Base-by-base conservation (phyloP, 2,888 invertebrate species). In the Pilophorus perplexus region DNA sequence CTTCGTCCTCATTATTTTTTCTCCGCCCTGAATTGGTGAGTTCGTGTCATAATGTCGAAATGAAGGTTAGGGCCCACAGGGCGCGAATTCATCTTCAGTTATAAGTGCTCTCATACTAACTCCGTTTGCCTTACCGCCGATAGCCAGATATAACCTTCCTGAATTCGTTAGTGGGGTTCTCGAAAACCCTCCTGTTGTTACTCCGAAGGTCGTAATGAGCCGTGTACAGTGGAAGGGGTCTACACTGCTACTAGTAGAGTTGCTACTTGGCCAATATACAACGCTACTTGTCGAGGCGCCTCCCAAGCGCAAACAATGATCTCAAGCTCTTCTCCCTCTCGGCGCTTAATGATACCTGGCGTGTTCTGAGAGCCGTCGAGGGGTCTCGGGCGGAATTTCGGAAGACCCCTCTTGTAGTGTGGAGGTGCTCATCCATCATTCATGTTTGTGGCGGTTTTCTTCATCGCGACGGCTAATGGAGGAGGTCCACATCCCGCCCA, bases 221-320 rank as follows among this genome's bases (percentile, higher is more conserved):
- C 25, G 23, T 46, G 46, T 46, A 23, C 23, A 10, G 25, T 22
- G 46, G 46, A 22, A 46, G n/a, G n/a, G n/a, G n/a, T n/a, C n/a
- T n/a, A 25, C 4, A 46, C 23, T 25, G 42, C 46, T 14, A 2
- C 6, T 2, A 12, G n/a, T 22, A 46, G 46, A 46, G 46, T 46
- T 46, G 46, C 25, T 46, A 46, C 46, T 46, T 23, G 46, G 46
- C 46, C 46, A 46, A 46, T 46, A n/a, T n/a, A 46, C 46, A 46
- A 23, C 25, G 46, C 46, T 46, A 46, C 46, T 46, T 46, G 23
- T 46, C 46, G 25, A 18, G 22, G n/a, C 12, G 12, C 46, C 6
- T 5, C 46, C 46, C 46, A n/a, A 46, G 25, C n/a, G 23, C 46
- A 46, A 46, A 46, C 46, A 46, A 46, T 46, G 46, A 46, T 46